Percentiles rank a stretch among this genome's conserved stretches.
Evolutionary conservation across 1,140 invertebrate genomes (phyloP).

Genomic region (Mercenaria mercenaria): DNA sequence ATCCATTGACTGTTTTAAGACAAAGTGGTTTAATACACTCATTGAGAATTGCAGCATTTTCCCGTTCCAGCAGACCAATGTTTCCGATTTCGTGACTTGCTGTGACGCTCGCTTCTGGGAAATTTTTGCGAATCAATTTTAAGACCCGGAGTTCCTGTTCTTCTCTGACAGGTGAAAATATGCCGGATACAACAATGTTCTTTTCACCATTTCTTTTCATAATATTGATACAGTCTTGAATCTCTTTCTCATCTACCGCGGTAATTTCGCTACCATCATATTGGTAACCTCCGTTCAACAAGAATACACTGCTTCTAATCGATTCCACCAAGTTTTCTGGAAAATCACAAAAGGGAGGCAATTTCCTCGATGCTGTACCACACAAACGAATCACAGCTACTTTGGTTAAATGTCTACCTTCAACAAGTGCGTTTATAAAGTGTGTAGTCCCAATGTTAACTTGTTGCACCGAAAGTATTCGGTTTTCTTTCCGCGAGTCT

Average conservation of each 20-base stretch:
- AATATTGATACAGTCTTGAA: conserved; percentile 65
- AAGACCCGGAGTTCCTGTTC: conserved; percentile 76
- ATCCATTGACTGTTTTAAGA: conserved; percentile 76
- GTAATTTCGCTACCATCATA: conserved; percentile 80
- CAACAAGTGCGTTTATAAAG: conserved; percentile 83
- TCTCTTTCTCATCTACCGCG: conserved; percentile 72
- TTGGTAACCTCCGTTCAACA: conserved; percentile 81
- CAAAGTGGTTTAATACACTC: conserved; percentile 82
- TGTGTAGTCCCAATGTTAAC: conserved; percentile 84
- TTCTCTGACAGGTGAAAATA: conserved; percentile 77
- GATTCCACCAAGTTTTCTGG: conserved; percentile 69
- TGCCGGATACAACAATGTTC: conserved; percentile 78
- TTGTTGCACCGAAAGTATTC: conserved; percentile 68
- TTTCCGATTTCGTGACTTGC: conserved; percentile 80
- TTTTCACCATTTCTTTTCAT: conserved; percentile 70
- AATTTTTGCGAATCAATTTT: conserved; percentile 67
- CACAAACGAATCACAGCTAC: conserved; percentile 82
- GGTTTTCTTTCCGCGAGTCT: conserved; percentile 59
- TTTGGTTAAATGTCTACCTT: conserved; percentile 77
- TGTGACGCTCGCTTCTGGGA: conserved; percentile 78
- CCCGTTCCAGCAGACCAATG: conserved; percentile 81
- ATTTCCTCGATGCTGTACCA: conserved; percentile 76
- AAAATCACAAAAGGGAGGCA: conserved; percentile 82
- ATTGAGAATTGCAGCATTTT: conserved; percentile 84
- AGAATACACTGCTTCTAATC: conserved; percentile 70